Base-by-base conservation (phyloP, 2,888 invertebrate species). In the Mantis religiosa region DNA sequence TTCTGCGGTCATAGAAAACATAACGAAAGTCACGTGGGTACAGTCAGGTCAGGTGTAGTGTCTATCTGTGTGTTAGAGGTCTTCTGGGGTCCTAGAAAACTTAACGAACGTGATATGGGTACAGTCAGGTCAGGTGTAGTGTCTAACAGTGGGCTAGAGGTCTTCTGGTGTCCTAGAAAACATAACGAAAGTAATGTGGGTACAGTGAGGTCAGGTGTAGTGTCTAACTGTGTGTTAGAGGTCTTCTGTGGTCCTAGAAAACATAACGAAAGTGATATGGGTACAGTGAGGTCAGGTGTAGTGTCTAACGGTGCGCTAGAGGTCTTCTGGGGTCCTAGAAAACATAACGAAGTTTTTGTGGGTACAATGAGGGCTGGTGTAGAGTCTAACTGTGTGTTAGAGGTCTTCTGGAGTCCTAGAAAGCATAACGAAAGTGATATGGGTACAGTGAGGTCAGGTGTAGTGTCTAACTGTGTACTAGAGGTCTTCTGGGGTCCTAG, bases 21-120 rank as follows among this genome's bases (percentile, higher is more conserved):
- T 88, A 84, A 84, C 88, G 71, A 28, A 83, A 87, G 87, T 87
- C 82, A 87, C 82, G 87, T 7, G 28, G 54, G 88, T 88, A 88
- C 88, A 82, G 88, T 83, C 54, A 6, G 27, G 7, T 8, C 28
- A 20, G 54, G 54, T 20, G 25, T 20, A 20, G 20, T 71, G 15
- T 20, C 6, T 71, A 71, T 20, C 54, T 20, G 20, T 14, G n/a
- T 27, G 34, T 8, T 25, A 27, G 41, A 12, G 1, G 47, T 27
- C 41, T 2, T 41, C 20, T 14, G 47, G 41, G 85, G 15, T 8
- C 34, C 14, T 6, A 14, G 25, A 6, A n/a, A 4, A 25, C 34
- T 15, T 54, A 15, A 15, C 3, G 15, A 14, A 54, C 1, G 15
- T 54, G 15, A 54, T 15, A 2, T 6, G 54, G 54, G 15, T 71